phyloP scores from a whole-genome alignment of 37 sponge, comb jelly and placozoan genomes.

The Aplysina aerophoba region DNA sequence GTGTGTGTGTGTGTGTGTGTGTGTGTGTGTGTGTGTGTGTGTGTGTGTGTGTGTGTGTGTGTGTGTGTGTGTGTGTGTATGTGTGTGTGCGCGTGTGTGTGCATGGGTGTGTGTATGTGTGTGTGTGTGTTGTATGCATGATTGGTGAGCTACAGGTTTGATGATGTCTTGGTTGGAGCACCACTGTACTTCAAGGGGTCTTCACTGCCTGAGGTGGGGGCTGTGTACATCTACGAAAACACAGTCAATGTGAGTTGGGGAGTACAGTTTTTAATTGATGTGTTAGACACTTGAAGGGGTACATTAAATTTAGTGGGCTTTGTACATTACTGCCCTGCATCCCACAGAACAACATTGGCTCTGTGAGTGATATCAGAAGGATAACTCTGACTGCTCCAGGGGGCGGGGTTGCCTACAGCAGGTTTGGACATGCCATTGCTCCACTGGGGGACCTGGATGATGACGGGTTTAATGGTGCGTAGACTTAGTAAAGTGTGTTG shows the following conservation, averaged over 20 bases:
- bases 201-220: neutral
- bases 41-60: too few relatives aligned
- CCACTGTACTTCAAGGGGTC: slow-evolving; percentile 9
- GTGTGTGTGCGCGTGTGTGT: too few relatives aligned
- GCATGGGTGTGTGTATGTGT: too few relatives aligned
- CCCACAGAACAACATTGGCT: neutral
- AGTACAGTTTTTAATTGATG: neutral
- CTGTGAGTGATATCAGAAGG: neutral
- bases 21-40: too few relatives aligned
- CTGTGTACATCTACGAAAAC: slow-evolving; percentile 23
- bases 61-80: too few relatives aligned
- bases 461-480: slow-evolving; percentile 24
- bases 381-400: neutral
- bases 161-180: slow-evolving; percentile 28
- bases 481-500: too few relatives aligned
- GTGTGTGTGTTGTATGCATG: too few relatives aligned
- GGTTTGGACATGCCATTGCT: slow-evolving; percentile 43
- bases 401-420: slow-evolving; percentile 2
- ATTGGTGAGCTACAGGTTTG: slow-evolving; percentile 9
- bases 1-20: too few relatives aligned
- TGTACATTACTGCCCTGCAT: too few relatives aligned
- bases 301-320: too few relatives aligned
- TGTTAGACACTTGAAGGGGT: too few relatives aligned
- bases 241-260: neutral
- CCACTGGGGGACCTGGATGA: slow-evolving; percentile 37